Evolutionary conservation across 2,113 vertebrate species (phyloP), one percentile per base, ranked within the genome.

Genomic region (Scartelaos histophorus): DNA sequence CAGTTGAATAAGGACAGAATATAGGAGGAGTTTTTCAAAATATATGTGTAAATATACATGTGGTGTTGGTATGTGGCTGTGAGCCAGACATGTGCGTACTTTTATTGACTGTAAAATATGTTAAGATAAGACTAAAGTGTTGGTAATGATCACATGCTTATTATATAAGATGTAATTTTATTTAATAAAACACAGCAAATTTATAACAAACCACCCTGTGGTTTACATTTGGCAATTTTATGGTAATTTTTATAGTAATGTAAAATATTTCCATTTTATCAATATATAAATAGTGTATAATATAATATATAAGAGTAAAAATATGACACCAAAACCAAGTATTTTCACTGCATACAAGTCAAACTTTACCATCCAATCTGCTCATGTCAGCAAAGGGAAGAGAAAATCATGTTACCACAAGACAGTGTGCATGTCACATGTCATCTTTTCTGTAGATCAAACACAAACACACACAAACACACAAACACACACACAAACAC

Each of bases 301-400:
- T n/a, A n/a, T n/a, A n/a, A n/a, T n/a, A n/a, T n/a, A n/a, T n/a
- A n/a, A n/a, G n/a, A n/a, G n/a, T n/a, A n/a, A n/a, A n/a, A n/a
- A n/a, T n/a, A n/a, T n/a, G n/a, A n/a, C 82, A 75, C 73, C 9
- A 58, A 54, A n/a, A 75, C 51, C 57, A 75, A 38, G 16, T 74
- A 45, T 72, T 56, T 75, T 78, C 74, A 73, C 43, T 78, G 58
- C 47, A 71, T 9, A 67, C 35, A 5, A 29, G 58, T 71, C 29
- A 82, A 82, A 82, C 70, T 93, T 99, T 98, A 99, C 97, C 97
- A 98, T 98, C 94, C 96, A 90, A 96, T 95, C 97, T 98, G 96
- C 92, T 91, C 84, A 86, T 73, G 95, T 93, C 80, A 93, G 95
- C 94, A 95, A 80, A 93, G 82, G 86, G 74, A 71, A 90, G 84